Base-by-base conservation (phyloP, 2,797 vertebrate genomes). In the Vultur gryphus region DNA sequence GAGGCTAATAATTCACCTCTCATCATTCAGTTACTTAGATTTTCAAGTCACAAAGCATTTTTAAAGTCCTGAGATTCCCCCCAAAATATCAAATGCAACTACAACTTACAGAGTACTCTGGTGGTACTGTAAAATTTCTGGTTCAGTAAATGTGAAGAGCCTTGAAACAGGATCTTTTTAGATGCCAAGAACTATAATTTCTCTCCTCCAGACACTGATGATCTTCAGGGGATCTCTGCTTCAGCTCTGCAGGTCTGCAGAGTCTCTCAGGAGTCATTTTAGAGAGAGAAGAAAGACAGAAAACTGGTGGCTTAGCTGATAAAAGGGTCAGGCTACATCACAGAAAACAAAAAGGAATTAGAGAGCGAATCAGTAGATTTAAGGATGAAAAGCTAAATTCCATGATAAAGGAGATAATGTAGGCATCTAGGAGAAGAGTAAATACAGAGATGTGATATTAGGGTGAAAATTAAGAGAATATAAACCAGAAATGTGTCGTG, bases 341-440 rank as follows among this genome's bases (percentile, higher is more conserved):
- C 28, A 83, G 54, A 83, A 76, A 82, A 21, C 28, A 77, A 82
- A 87, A 95, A 88, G 16, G 64, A 82, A 85, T 84, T 71, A 58
- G 70, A 70, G 62, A 84, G 77, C 26, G 84, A 59, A 95, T 77
- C 16, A 43, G 58, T 57, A 95, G 80, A 70, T 76, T 41, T 88
- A 84, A 71, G 55, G 80, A 88, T 89, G 41, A 82, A 90, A 90
- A 94, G 49, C 44, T 87, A 59, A 93, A 84, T 88, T 95, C 16
- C 2, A 3, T 79, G 33, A 62, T 91, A 58, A 83, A 94, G n/a
- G 43, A 94, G 62, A 44, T 87, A 79, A 88, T n/a, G 20, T n/a
- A 64, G 44, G 55, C 46, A 93, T 84, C 77, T 84, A 31, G 62
- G 51, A 83, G 62, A 81, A 72, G 39, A 76, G n/a, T 87, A 93